Base-by-base conservation (phyloP, 2,888 invertebrate species). In the Mythimna ferrago region DNA sequence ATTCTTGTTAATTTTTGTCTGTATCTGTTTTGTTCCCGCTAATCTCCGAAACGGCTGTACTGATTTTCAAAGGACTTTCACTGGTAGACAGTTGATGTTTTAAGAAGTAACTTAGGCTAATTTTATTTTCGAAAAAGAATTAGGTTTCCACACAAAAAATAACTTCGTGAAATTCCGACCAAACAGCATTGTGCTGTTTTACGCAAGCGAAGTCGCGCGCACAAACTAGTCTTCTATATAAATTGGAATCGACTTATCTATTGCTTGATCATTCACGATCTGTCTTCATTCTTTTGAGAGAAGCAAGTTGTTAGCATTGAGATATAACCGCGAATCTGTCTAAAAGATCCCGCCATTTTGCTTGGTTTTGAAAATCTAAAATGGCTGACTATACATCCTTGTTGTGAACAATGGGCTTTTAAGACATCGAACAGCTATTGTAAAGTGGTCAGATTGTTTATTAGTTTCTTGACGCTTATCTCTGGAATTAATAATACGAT, bases 191-290 rank as follows among this genome's bases (percentile, higher is more conserved):
- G 48, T 48, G 6, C 48, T 6, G 16, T 48, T 19, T 48, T 48
- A 48, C 14, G 16, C 16, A 48, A 6, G 16, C 16, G 6, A 16
- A 48, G 6, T 19, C 48, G 16, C 16, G 19, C 16, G 16, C 6
- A 19, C 2, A 5, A 48, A 48, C 16, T 19, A 19, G 48, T 48
- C 53, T 70, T 57, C 32, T 26, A 32, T 70, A 51, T 79, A 80
- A 66, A 78, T 71, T 82, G 66, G 21, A 51, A 21, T n/a, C n/a
- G 26, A 35, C 53, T 71, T 82, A 77, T 71, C 78, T 82, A 26
- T 26, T 11, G n/a, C 14, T 9, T 11, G 63, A 73, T 73, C 56
- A 16, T 66, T 67, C 60, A 65, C 67, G 57, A 73, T 67, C 32
- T 71, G 64, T 65, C 60, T 83, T 64, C 62, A 64, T 82, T 80